A percentile compares a stretch with the other conserved stretches of the same genome.
Evolutionary conservation across 92 coral and sea anemone species (phyloP).

Genomic region (Porites divaricata): DNA sequence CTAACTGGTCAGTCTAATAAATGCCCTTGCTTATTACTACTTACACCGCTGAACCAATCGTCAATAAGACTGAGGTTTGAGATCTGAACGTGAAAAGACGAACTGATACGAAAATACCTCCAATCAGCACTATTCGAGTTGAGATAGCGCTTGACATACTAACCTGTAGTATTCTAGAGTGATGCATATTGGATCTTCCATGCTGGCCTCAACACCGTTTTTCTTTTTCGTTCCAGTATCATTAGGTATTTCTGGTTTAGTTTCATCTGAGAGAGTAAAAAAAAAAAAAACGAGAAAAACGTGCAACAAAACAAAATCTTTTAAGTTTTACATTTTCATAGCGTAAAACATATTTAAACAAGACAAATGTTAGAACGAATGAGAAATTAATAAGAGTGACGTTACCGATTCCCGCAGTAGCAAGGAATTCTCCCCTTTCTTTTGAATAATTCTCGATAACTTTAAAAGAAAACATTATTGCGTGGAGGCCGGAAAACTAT

Average conservation of each 20-base stretch:
- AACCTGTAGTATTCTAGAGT: constrained; percentile 82
- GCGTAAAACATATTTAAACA: no score
- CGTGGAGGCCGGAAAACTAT: no score
- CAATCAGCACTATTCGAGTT: not conserved
- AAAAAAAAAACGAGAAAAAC: not conserved
- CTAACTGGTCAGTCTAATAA: no score
- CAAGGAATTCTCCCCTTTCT: not conserved
- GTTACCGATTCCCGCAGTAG: not conserved
- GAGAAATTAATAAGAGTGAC: not conserved
- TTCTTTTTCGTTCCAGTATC: not conserved
- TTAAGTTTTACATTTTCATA: no score
- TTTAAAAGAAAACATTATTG: not conserved
- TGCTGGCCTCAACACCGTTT: constrained; percentile 14
- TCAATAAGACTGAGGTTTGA: no score
- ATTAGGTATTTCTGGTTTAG: not conserved
- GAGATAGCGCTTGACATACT: not conserved
- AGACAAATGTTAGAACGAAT: not conserved
- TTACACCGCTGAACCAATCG: no score
- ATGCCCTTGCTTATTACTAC: no score
- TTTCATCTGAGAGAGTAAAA: not conserved
- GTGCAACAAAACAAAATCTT: not conserved
- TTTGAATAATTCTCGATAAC: not conserved
- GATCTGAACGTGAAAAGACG: no score
- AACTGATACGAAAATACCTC: not conserved
- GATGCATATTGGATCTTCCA: constrained; percentile 74